A percentile compares a stretch with the other conserved stretches of the same genome.
phyloP scores from a whole-genome alignment of 2,888 invertebrate genomes.

The Lamellibrachia columna region DNA sequence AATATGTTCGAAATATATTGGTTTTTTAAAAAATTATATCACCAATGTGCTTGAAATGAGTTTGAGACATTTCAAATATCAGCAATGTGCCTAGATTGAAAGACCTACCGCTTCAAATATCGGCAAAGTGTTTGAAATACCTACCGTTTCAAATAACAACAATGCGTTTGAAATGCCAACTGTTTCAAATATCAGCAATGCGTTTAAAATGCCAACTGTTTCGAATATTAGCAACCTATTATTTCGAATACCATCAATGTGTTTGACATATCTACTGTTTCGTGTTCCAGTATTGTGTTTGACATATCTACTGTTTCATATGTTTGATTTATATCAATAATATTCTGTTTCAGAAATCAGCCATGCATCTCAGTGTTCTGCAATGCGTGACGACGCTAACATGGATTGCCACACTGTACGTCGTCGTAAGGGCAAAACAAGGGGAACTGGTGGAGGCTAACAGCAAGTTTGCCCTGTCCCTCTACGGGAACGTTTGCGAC shows the following conservation, averaged over 20 bases:
- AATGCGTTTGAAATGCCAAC: no score
- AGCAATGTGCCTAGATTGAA: no score
- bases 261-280: not conserved
- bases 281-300: not conserved
- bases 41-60: no score
- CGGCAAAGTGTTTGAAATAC: no score
- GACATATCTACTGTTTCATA: not conserved
- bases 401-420: not conserved
- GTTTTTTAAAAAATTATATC: no score
- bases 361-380: not conserved
- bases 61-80: no score
- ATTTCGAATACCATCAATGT: not conserved
- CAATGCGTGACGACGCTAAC: not conserved
- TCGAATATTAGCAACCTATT: no score
- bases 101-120: no score
- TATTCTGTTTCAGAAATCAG: not conserved
- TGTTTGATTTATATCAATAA: not conserved
- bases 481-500: not conserved
- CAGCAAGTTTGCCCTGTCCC: not conserved
- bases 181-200: no score
- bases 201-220: no score
- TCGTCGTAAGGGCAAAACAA: not conserved
- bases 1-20: no score
- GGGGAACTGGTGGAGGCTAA: not conserved
- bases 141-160: no score